Evolutionary conservation across 2,113 vertebrate genomes (phyloP), one percentile per base, ranked within the genome.

Genomic region (Paramormyrops kingsleyae): DNA sequence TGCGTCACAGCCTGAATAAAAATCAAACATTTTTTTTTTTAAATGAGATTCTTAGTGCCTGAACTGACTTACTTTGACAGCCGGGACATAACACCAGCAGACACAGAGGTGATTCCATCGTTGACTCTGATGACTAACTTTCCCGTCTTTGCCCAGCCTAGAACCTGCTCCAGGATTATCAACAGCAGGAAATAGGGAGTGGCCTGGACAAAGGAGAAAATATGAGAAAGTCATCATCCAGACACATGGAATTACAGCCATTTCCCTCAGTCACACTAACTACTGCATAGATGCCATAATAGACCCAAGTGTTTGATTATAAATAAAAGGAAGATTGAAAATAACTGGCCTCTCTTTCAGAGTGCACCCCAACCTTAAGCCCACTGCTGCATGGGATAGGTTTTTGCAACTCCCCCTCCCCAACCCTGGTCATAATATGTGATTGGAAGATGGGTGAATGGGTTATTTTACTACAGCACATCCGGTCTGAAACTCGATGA

Each of bases 111-210:
- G 91, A 98, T 91, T 89, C 95, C 95, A 89, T 98, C 97, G 46
- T 96, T 96, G 91, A 99, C 74, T 62, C 93, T 94, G 89, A 93
- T 92, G 0, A 94, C 47, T 1, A 93, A 88, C 6, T 94, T 93
- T 56, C 93, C 95, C 10, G 93, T 96, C 93, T 90, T 96, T 92
- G 96, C 80, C 94, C 96, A 94, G 83, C 95, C 96, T 91, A 98
- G 91, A 88, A 94, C 87, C 91, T 97, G 62, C 94, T 99, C 98
- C 92, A 99, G 94, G 5, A 96, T 53, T 89, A 99, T 95, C 94
- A 99, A 95, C 42, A 94, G 95, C 56, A 97, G 0, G 91, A 99
- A 99, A 95, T 96, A 96, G 0, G 97, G 97, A 86, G 96, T 97
- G 84, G 97, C 97, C 98, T 99, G 90, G 5, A 94, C 93, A 92